phyloP scores from a whole-genome alignment of 2,888 invertebrate species.

The Celastrina argiolus region DNA sequence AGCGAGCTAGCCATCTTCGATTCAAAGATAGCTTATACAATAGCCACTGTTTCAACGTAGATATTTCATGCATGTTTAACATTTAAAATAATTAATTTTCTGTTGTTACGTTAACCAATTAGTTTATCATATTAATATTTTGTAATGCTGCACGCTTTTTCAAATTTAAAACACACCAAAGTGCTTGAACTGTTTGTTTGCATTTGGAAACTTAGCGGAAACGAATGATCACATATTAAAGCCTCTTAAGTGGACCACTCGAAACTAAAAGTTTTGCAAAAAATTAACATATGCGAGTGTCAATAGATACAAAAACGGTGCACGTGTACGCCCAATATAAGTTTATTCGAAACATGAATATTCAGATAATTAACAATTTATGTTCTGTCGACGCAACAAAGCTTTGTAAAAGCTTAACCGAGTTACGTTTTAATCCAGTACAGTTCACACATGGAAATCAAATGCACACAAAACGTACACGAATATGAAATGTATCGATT shows the following conservation, averaged over 20 bases:
- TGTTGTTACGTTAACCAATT: not conserved
- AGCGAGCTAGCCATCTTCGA: not conserved
- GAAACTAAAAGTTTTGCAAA: not conserved
- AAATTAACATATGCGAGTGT: not conserved
- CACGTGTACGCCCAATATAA: not conserved
- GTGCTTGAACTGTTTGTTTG: not conserved
- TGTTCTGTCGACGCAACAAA: not conserved
- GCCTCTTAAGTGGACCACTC: not conserved
- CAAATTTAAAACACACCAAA: not conserved
- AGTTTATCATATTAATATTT: not conserved
- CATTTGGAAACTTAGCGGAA: slow-evolving; percentile 9
- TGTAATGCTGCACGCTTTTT: not conserved
- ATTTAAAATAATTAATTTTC: not conserved
- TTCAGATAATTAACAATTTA: slow-evolving; percentile 9
- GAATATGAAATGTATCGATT: slow-evolving; percentile 20
- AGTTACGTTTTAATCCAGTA: slow-evolving; percentile 6
- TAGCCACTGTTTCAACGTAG: not conserved
- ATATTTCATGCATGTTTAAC: not conserved
- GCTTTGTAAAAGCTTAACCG: slow-evolving; percentile 9
- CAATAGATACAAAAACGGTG: not conserved
- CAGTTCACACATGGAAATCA: slow-evolving; percentile 14
- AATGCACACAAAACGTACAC: slow-evolving; percentile 13
- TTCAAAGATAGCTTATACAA: not conserved
- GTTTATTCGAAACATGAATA: slow-evolving; percentile 1
- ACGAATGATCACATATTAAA: slow-evolving; percentile 7